Percentiles rank a stretch among this genome's conserved stretches.
Conservation (phyloP, 2,888 invertebrate genomes). For the Celastrina argiolus region DNA sequence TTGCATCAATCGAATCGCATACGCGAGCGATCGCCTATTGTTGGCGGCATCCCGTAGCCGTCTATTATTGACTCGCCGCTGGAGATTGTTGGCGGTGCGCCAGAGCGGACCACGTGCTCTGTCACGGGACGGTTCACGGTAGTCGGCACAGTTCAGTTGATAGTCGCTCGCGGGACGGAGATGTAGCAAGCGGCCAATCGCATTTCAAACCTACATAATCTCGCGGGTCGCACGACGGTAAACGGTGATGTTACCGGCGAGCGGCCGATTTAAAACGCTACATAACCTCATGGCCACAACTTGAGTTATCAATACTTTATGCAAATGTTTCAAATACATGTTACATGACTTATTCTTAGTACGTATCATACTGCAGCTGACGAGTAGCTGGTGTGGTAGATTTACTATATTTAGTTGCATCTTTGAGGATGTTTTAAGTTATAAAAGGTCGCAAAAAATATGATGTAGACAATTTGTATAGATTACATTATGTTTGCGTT, state of each 20-base stretch:
- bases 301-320: not conserved
- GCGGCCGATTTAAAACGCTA: not conserved
- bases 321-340: not conserved
- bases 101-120: conserved; percentile 70
- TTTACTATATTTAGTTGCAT: not conserved
- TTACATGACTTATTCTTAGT: not conserved
- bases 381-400: not conserved
- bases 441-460: not conserved
- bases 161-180: conserved; percentile 6
- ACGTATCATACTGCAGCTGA: not conserved
- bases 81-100: conserved; percentile 74
- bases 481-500: not conserved
- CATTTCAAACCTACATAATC: too few relatives aligned
- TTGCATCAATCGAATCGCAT: conserved; percentile 16
- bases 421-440: not conserved
- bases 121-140: conserved; percentile 68
- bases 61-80: conserved; percentile 77
- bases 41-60: conserved; percentile 75
- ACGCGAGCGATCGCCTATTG: conserved; percentile 59
- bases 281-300: not conserved
- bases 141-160: conserved; percentile 16
- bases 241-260: not conserved
- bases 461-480: not conserved
- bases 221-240: too few relatives aligned
- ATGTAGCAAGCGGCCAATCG: not conserved